Percentiles rank a stretch among this genome's conserved stretches.
phyloP scores from a whole-genome alignment of 30 jellyfish, hydroid and myxozoan species.

The Hydra vulgaris region DNA sequence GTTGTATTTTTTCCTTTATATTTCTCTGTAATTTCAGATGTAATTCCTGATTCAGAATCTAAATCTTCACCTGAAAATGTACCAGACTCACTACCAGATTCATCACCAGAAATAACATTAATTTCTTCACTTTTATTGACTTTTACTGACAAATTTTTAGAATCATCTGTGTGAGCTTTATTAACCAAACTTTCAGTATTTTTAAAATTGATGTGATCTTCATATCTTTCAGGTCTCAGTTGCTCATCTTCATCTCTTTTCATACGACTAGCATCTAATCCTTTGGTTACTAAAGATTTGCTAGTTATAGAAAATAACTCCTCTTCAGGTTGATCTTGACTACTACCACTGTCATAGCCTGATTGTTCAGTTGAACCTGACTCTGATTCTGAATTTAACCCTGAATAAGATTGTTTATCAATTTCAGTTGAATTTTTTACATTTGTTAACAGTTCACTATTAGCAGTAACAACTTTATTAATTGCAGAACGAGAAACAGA shows the following conservation, averaged over 20 bases:
- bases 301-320: background rate
- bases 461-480: background rate
- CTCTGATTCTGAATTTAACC: conserved; percentile 20
- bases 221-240: background rate
- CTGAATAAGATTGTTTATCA: background rate
- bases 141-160: too few species aligned
- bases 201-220: background rate
- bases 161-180: background rate
- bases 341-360: background rate
- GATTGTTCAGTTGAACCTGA: conserved; percentile 27
- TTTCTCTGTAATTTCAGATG: background rate
- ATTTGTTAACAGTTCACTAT: background rate
- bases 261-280: background rate
- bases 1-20: conserved; percentile 9
- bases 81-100: conserved; percentile 19
- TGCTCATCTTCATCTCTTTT: conserved; percentile 3
- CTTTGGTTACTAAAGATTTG: background rate
- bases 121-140: conserved; percentile 15
- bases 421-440: background rate
- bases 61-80: conserved; percentile 22
- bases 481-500: background rate
- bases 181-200: background rate
- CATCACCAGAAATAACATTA: conserved; percentile 15
- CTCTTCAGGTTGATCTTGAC: background rate
- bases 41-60: conserved; percentile 21